Evolutionary conservation across 2,113 vertebrate species (phyloP).

Genomic region (Thymallus thymallus): DNA sequence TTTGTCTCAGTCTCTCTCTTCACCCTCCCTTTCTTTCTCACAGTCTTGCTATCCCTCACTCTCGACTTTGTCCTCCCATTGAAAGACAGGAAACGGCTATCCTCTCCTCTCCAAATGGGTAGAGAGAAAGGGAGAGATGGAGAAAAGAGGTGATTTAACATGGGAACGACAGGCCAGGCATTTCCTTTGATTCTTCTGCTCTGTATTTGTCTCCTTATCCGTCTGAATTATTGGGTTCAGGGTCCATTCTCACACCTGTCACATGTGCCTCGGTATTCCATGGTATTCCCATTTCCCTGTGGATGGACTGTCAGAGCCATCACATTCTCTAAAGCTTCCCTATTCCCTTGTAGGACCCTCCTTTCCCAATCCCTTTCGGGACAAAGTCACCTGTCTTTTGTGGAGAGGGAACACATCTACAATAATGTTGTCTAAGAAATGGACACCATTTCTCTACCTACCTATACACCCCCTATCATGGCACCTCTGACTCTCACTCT

Average conservation of each 20-base stretch:
- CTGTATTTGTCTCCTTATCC: slow-evolving; percentile 30
- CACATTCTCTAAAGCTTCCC: neutral
- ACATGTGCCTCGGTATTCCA: slow-evolving; percentile 1
- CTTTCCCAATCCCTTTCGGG: too few species aligned
- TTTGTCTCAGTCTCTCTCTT: neutral
- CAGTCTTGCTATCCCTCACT: slow-evolving; percentile 2
- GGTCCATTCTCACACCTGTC: slow-evolving; percentile 22
- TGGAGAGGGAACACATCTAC: neutral
- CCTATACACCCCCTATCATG: neutral
- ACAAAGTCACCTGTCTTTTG: neutral
- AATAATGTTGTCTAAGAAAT: neutral
- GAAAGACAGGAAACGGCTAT: slow-evolving; percentile 57
- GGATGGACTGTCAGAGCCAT: slow-evolving; percentile 15
- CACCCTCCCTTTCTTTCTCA: slow-evolving; percentile 9
- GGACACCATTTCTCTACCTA: too few species aligned
- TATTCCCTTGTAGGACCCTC: neutral
- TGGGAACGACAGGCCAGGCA: slow-evolving; percentile 40
- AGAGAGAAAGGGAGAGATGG: slow-evolving; percentile 9
- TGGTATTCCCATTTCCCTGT: slow-evolving; percentile 16
- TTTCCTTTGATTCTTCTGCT: slow-evolving; percentile 56
- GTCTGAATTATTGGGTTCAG: slow-evolving; percentile 38
- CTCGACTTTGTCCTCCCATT: slow-evolving; percentile 28
- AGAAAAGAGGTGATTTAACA: slow-evolving; percentile 48
- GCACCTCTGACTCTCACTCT: neutral
- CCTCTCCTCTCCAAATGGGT: slow-evolving; percentile 29